Evolutionary conservation across 2,797 vertebrate species (phyloP), one percentile per base, ranked within the genome.

Genomic region (Mallotus villosus): DNA sequence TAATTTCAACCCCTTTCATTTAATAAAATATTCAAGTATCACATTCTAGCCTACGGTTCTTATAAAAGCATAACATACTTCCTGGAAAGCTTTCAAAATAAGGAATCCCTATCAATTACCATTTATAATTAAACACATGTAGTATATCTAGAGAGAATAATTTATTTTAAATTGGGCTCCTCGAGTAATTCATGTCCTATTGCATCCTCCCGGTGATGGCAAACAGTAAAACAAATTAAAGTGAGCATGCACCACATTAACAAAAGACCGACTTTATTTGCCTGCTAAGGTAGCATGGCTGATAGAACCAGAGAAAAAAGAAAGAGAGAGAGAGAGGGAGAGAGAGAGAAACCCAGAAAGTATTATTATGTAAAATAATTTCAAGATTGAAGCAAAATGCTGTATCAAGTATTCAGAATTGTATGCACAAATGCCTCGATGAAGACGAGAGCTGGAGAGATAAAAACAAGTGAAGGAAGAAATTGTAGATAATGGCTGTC

Each of bases 111-210:
- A 72, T 77, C 58, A 84, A 80, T 81, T 77, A 78, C 65, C 57
- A 74, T 66, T 77, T 83, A 63, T 49, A 81, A 80, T 87, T 73
- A 84, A 79, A 76, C 51, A 73, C 1, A 7, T 41, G 46, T 71
- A 76, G 34, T 70, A 71, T 74, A 77, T 79, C 68, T 51, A 6
- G 49, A 17, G 59, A 66, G n/a, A 71, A 77, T 62, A 57, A 67
- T 67, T 73, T 62, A 71, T 69, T 71, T 77, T 24, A 81, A 71
- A 74, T 79, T 69, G 63, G 58, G 60, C 5, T 11, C 53, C 17
- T 32, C 59, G 21, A 72, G 27, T 73, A 74, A 85, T 72, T 81
- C n/a, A 64, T 51, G 49, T 62, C 25, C 5, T 34, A 62, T 76
- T 76, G 70, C 67, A 60, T 79, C 68, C 75, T 83, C 63, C 25